Evolutionary conservation across 1,140 invertebrate genomes (phyloP), one percentile per base, ranked within the genome.

Genomic region (Geopemphigus sp.): DNA sequence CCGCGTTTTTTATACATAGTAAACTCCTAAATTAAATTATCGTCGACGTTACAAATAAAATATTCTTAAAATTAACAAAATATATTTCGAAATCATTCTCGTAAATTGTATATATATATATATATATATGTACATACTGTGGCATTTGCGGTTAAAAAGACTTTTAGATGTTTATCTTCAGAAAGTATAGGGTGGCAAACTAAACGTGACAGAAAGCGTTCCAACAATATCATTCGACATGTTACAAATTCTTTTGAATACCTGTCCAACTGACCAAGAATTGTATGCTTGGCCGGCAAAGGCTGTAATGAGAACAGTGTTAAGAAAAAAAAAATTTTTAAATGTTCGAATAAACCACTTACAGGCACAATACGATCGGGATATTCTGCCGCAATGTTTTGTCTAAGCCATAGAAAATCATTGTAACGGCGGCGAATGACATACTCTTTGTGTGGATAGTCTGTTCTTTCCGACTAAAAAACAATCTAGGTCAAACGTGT

Each of bases 241-340:
- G 90, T 85, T 68, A 93, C 89, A 85, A 93, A 93, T 82, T 92
- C 91, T 84, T 90, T 90, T 82, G 91, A 91, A 85, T 92, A 93
- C 63, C 92, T 87, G 85, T 93, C 92, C 74, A 93, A 83, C 83
- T 91, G 90, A 29, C 89, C 90, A 64, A 91, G 85, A 39, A 93
- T 83, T 22, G 90, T 89, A 84, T 93, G 92, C 83, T 93, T 92
- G 80, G 89, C 91, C 74, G 92, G 92, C 83, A 93, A 86, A 26
- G 92, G 91, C 91, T 92, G 83, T 15, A 88, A 87, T 83, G 83
- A 82, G 82, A 56, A 78, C 80, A 68, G 24, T 26, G 50, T 54
- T n/a, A 72, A 32, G 11, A 72, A 4, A 29, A 53, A 26, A 72
- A 10, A 29, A 53, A 14, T 8, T 29, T 72, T 19, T 3, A 1